phyloP scores from a whole-genome alignment of 2,888 invertebrate species.

The Mesorhabditis spiculigera region DNA sequence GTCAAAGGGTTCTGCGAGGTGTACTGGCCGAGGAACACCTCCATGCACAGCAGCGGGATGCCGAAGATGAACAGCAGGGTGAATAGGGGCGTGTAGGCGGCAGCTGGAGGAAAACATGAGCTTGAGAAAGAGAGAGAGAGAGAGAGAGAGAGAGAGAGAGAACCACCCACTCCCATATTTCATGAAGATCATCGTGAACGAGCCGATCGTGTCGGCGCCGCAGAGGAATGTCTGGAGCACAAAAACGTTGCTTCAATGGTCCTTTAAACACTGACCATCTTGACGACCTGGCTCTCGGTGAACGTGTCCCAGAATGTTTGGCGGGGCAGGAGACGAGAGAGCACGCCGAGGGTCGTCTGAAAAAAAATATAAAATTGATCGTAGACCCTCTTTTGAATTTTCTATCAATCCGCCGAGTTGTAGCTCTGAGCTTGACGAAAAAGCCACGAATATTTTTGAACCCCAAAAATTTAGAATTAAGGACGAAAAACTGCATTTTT shows the following conservation, averaged over 20 bases:
- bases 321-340: not conserved
- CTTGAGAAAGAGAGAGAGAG: not conserved
- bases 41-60: slow-evolving; percentile 32
- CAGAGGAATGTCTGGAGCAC: not conserved
- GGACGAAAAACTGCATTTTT: too few species aligned
- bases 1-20: slow-evolving; percentile 26
- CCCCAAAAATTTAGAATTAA: too few species aligned
- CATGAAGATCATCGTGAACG: not conserved
- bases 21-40: slow-evolving; percentile 36
- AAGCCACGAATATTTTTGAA: too few species aligned
- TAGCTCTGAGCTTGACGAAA: too few species aligned
- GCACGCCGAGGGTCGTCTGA: not conserved
- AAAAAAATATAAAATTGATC: not conserved
- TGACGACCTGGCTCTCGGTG: slow-evolving; percentile 1
- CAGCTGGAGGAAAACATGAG: slow-evolving; percentile 7
- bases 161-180: not conserved
- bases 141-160: not conserved
- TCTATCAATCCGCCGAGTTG: too few species aligned
- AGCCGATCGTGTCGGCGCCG: not conserved
- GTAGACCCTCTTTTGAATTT: too few species aligned
- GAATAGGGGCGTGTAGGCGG: slow-evolving; percentile 25
- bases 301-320: not conserved
- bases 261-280: not conserved
- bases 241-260: not conserved
- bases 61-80: slow-evolving; percentile 21